phyloP scores from a whole-genome alignment of 2,888 invertebrate genomes.

The Amphimallon solstitiale region DNA sequence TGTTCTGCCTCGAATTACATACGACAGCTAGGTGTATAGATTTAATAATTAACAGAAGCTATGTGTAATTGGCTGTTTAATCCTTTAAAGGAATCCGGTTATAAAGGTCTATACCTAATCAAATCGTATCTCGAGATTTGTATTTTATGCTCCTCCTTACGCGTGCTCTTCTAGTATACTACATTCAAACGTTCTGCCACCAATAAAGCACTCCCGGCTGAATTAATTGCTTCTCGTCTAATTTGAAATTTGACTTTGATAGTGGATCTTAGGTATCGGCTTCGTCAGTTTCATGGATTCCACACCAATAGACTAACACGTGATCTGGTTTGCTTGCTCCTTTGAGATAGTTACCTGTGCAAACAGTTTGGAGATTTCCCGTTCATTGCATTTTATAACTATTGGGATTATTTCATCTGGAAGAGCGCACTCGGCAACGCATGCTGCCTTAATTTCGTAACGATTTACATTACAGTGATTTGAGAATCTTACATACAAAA shows the following conservation, averaged over 20 bases:
- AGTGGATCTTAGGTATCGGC: neutral
- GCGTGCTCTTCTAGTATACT: too few species aligned
- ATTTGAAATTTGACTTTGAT: conserved; percentile 26
- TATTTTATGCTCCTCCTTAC: too few species aligned
- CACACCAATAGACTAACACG: neutral
- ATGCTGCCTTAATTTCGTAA: too few species aligned
- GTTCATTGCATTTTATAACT: too few species aligned
- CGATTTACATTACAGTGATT: too few species aligned
- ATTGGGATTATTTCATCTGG: too few species aligned
- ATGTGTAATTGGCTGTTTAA: conserved; percentile 48
- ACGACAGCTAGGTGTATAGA: conserved; percentile 46
- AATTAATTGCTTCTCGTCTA: conserved; percentile 25
- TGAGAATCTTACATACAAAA: too few species aligned
- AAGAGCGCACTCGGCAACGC: too few species aligned
- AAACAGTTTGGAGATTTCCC: too few species aligned
- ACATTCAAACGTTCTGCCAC: neutral
- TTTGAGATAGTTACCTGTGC: too few species aligned
- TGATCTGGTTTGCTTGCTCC: too few species aligned
- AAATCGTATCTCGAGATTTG: conserved; percentile 9
- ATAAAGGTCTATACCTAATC: conserved; percentile 34
- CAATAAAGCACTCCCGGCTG: neutral
- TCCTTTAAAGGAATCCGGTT: conserved; percentile 49
- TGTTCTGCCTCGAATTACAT: conserved; percentile 42
- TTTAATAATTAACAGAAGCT: conserved; percentile 50
- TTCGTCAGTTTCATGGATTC: conserved; percentile 11